Percentiles rank a stretch among this genome's conserved stretches.
phyloP scores from a whole-genome alignment of 92 coral and sea anemone species.

The Parazoanthus swiftii region DNA sequence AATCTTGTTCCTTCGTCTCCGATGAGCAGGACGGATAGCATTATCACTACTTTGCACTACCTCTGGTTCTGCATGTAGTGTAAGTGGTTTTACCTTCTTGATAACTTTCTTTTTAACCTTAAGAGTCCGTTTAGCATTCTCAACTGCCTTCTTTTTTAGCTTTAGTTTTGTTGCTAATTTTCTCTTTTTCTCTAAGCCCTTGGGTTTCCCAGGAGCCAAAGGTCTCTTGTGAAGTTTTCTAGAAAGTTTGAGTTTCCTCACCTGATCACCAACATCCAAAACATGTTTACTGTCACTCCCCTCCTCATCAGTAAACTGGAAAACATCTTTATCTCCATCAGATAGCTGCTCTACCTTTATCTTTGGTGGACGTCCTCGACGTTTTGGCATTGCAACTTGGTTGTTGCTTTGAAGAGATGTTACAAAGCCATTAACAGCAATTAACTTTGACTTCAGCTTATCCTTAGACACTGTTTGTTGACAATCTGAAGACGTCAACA shows the following conservation, averaged over 20 bases:
- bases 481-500: constrained; percentile 54
- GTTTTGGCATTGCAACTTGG: constrained; percentile 59
- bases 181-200: constrained; percentile 59
- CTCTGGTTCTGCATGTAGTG: constrained; percentile 31
- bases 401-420: constrained; percentile 56
- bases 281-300: constrained; percentile 54
- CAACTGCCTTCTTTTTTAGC: constrained; percentile 73
- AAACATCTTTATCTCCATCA: constrained; percentile 59
- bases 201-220: constrained; percentile 62
- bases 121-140: constrained; percentile 64
- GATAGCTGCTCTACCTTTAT: constrained; percentile 46
- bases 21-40: constrained; percentile 49
- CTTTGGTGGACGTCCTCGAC: constrained; percentile 80
- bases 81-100: constrained; percentile 32
- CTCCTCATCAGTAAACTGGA: constrained; percentile 75
- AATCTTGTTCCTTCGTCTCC: constrained; percentile 73
- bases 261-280: constrained; percentile 61
- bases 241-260: constrained; percentile 46
- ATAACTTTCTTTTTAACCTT: constrained; percentile 45
- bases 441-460: constrained; percentile 65
- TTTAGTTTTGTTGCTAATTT: constrained; percentile 58
- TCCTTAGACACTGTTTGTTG: constrained; percentile 32
- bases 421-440: constrained; percentile 63
- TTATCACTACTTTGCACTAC: constrained; percentile 39
- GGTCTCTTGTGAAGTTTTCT: constrained; percentile 68